Base-by-base conservation (phyloP, 2,113 vertebrate species). In the Pseudopipra pipra region DNA sequence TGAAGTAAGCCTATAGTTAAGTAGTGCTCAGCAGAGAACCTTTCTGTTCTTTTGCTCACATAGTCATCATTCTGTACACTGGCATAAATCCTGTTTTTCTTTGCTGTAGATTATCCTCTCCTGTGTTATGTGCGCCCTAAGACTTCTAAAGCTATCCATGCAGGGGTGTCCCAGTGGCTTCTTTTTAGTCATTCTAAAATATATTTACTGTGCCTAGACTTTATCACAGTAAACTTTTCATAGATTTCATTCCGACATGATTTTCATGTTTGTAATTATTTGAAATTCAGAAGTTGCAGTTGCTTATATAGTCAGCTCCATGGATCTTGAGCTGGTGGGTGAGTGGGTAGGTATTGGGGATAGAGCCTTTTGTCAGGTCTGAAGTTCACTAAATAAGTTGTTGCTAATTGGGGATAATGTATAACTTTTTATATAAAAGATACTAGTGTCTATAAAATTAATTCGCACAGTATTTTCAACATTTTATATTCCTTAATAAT, bases 401-500 rank as follows among this genome's bases (percentile, higher is more conserved):
- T 97, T 95, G 91, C 95, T 97, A 93, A 97, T 98, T 98, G 97
- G 98, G 98, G 97, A 97, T 97, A 97, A 97, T 96, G 97, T 98
- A 95, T 96, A 98, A 98, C 97, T 98, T 99, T 96, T 99, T 99
- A 98, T 99, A 98, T 97, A 90, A 98, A 98, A 98, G 97, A 97
- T 96, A 96, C 98, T 98, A 98, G 95, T 98, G 98, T 98, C 97
- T 98, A 98, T 98, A 98, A 99, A 98, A 98, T 94, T 96, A 89
- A 96, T 98, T 98, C 96, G 33, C 90, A 96, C 98, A 99, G 98
- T 99, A 98, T 99, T 99, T 98, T 98, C 97, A 96, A 93, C 97
- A 96, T 98, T 98, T 99, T 98, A 95, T 99, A 98, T 98, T 97
- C 96, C 94, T 89, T 93, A 96, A 93, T 97, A 97, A 96, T 94